Evolutionary conservation across 2,888 invertebrate genomes (phyloP).

Genomic region (Proisotoma minuta): DNA sequence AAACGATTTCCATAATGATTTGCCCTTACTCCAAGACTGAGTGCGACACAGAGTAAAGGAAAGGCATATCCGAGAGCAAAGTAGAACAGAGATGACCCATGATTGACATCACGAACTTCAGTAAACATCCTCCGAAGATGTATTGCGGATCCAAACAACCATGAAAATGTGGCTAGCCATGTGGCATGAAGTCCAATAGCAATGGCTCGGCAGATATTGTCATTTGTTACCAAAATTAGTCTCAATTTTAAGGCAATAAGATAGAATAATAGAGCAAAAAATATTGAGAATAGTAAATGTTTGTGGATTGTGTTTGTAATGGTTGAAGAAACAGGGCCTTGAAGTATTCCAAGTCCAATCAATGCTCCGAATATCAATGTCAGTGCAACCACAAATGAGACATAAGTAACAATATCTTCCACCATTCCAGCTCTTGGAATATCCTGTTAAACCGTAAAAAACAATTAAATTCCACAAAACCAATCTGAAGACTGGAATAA

Average conservation of each 20-base stretch:
- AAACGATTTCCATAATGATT: slow-evolving; percentile 91
- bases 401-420: slow-evolving; percentile 82
- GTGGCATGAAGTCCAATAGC: slow-evolving; percentile 72
- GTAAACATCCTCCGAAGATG: slow-evolving; percentile 90
- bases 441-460: slow-evolving; percentile 56
- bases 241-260: slow-evolving; percentile 81
- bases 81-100: slow-evolving; percentile 86
- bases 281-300: slow-evolving; percentile 84
- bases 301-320: slow-evolving; percentile 92
- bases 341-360: slow-evolving; percentile 71
- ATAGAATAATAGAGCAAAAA: slow-evolving; percentile 78
- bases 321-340: slow-evolving; percentile 65
- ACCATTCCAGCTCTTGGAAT: slow-evolving; percentile 80
- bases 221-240: slow-evolving; percentile 71
- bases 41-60: slow-evolving; percentile 83
- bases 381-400: slow-evolving; percentile 78
- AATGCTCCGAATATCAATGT: slow-evolving; percentile 73
- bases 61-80: slow-evolving; percentile 87
- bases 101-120: slow-evolving; percentile 92
- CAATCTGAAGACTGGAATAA: too few relatives aligned
- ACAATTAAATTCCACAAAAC: neutral
- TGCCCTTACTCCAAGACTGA: slow-evolving; percentile 86
- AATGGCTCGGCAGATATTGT: slow-evolving; percentile 57
- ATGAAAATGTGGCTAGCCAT: slow-evolving; percentile 83
- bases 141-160: slow-evolving; percentile 87